Evolutionary conservation across 1,140 invertebrate genomes (phyloP).

Genomic region (Rhizoglyphus robini): DNA sequence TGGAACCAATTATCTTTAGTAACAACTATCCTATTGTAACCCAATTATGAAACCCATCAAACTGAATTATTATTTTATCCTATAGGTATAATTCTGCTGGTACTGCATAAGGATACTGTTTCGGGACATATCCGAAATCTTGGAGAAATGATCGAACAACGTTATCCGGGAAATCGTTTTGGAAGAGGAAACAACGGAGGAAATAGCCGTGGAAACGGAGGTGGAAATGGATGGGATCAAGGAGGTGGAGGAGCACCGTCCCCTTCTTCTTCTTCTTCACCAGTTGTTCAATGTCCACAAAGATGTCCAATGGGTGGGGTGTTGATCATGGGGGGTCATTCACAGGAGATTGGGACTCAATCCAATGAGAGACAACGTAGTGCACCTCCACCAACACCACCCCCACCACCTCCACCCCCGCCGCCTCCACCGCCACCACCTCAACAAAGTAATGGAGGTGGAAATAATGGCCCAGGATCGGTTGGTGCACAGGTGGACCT

Average conservation of each 20-base stretch:
- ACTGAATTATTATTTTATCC: background rate
- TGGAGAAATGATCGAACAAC: background rate
- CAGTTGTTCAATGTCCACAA: background rate
- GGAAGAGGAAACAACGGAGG: background rate
- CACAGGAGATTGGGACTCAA: background rate
- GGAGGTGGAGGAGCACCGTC: background rate
- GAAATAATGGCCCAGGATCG: background rate
- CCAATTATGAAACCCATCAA: background rate
- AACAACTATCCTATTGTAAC: no score
- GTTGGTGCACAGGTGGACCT: background rate
- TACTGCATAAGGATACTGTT: background rate
- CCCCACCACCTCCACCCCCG: slow-evolving; percentile 4
- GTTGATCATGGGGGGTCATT: background rate
- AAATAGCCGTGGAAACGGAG: background rate
- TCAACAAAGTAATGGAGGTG: background rate
- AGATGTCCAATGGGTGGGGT: background rate
- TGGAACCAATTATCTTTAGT: no score
- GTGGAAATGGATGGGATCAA: background rate
- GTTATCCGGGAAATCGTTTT: background rate
- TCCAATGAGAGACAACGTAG: background rate
- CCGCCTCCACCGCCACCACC: background rate
- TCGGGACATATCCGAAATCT: background rate
- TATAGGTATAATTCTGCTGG: background rate
- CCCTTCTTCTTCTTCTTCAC: background rate
- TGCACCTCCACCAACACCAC: background rate